A percentile compares a stretch with the other conserved stretches of the same genome.
These are phyloP conservation scores for Dendropsophus ebraccatus DNA, from an alignment of 2,113 vertebrate species.

Conservation along the genomic window DNA sequence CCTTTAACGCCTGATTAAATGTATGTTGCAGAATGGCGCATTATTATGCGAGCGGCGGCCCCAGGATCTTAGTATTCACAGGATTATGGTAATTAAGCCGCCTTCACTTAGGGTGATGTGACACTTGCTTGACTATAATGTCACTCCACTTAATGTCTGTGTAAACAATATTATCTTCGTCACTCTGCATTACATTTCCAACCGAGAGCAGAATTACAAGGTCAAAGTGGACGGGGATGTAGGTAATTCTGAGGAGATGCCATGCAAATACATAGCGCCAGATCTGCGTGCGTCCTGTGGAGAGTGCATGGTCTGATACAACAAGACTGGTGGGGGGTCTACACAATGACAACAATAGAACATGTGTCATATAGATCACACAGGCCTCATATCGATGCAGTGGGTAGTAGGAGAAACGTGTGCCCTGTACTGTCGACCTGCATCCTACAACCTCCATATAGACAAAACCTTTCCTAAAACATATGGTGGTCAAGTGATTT, in stretches of 20 bases:
- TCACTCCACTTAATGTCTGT: slow-evolving; percentile 86
- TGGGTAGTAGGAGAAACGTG: neutral
- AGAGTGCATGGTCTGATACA: neutral
- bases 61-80: slow-evolving; percentile 80
- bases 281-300: neutral
- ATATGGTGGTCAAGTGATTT: too few relatives aligned
- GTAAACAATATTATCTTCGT: slow-evolving; percentile 87
- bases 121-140: slow-evolving; percentile 85
- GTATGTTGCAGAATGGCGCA: slow-evolving; percentile 70
- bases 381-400: neutral
- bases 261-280: slow-evolving; percentile 68
- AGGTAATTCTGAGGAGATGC: slow-evolving; percentile 76
- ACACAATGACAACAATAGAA: neutral
- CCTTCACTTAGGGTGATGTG: slow-evolving; percentile 81
- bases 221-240: slow-evolving; percentile 77
- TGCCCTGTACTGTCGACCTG: too few relatives aligned
- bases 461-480: too few relatives aligned
- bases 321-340: neutral
- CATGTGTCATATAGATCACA: too few relatives aligned
- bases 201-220: slow-evolving; percentile 81
- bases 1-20: slow-evolving; percentile 68
- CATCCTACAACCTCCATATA: too few relatives aligned
- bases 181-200: slow-evolving; percentile 79
- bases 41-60: slow-evolving; percentile 80
- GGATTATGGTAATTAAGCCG: slow-evolving; percentile 85